Evolutionary conservation across 2,797 vertebrate genomes (phyloP).

Genomic region (Distichodus sexfasciatus): DNA sequence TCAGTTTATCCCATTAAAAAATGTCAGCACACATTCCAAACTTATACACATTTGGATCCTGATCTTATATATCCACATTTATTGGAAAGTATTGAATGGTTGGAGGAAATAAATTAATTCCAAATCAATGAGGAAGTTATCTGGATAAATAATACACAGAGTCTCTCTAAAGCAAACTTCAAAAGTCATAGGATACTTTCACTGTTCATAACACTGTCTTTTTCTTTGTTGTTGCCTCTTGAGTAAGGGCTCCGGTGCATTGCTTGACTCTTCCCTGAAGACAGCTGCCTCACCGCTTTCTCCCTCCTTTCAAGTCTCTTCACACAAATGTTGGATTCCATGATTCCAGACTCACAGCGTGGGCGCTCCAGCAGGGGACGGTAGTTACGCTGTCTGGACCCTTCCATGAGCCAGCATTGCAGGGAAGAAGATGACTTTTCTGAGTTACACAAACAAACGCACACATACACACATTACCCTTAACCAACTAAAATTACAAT

Average conservation of each 20-base stretch:
- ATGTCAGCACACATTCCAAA: no score
- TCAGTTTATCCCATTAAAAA: no score
- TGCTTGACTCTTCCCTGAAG: constrained; percentile 70
- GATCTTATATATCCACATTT: no score
- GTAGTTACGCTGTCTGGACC: constrained; percentile 82
- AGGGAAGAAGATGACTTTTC: constrained; percentile 52
- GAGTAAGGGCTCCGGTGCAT: constrained; percentile 37
- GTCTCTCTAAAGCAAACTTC: no score
- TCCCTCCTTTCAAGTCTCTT: constrained; percentile 74
- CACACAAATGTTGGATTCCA: no score
- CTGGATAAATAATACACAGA: no score
- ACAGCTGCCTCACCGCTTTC: constrained; percentile 61
- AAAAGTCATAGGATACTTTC: neutral
- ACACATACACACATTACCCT: neutral
- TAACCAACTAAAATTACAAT: neutral
- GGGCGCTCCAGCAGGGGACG: constrained; percentile 84
- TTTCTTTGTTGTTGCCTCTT: neutral
- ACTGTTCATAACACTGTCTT: neutral
- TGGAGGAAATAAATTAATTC: no score
- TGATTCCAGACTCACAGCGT: no score
- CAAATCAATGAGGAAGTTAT: no score
- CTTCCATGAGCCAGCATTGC: constrained; percentile 80
- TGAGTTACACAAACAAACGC: constrained; percentile 30
- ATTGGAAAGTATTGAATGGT: no score
- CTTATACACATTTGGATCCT: no score